Base-by-base conservation (phyloP, 37 sponge, comb jelly and placozoan species). In the Chondrosia reniformis region DNA sequence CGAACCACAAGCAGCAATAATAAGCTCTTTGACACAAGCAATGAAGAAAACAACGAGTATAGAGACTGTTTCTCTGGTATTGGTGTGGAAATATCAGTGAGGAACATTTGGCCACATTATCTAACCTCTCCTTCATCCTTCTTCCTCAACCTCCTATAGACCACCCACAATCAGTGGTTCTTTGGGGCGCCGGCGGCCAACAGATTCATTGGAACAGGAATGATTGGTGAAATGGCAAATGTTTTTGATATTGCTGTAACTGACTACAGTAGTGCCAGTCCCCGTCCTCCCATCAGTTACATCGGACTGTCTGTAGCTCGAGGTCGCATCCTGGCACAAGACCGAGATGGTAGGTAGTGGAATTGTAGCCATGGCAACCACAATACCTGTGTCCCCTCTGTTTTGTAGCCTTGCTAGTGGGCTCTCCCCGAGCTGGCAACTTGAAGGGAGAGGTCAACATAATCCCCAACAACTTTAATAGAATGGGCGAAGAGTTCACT, bases 131-230 rank as follows among this genome's bases (percentile, higher is more conserved):
- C 27, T 49, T 17, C 54, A 12, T 12, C 58, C 58, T 28, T 28
- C 7, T 6, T 28, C 58, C 27, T 24, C 58, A 24, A 24, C 58
- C 3, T 28, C 58, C 58, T 28, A 3, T 56, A 28, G 25, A 3
- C 58, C 58, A 56, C 58, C 58, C 58, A 56, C 58, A 24, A n/a
- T n/a, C n/a, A n/a, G n/a, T n/a, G n/a, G n/a, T n/a, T n/a, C n/a
- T n/a, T n/a, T n/a, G 72, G 72, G 24, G 72, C 72, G 22, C 72
- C 72, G 19, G 72, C 25, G 3, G 72, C 72, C 17, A 22, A 43
- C 36, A 9, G 39, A 19, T 69, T 39, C 44, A 69, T 44, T n/a
- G 66, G 66, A 4, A 64, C 66, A 4, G 34, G 31, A 24, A 44
- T 31, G 43, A 39, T 34, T 19, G 41, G 44, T 4, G 42, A 19